A percentile compares a stretch with the other conserved stretches of the same genome.
These are phyloP conservation scores for Azorinus chamasolen DNA, from an alignment of 2,888 invertebrate species.

Conservation along the genomic window DNA sequence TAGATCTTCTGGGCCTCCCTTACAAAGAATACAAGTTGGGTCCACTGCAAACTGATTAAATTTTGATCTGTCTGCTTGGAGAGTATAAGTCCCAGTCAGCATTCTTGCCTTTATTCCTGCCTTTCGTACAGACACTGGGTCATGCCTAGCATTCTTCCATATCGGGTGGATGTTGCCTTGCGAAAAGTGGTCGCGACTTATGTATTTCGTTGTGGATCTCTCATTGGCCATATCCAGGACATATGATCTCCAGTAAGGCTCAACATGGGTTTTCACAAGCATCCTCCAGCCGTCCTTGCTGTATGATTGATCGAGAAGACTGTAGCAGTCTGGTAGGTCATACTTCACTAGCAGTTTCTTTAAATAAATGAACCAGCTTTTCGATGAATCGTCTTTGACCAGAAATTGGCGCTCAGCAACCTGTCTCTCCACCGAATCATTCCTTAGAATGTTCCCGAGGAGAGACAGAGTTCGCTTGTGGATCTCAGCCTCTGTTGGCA, in stretches of 20 bases:
- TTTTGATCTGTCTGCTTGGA: background rate
- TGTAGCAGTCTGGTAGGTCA: background rate
- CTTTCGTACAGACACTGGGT: background rate
- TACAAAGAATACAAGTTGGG: background rate
- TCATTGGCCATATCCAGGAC: no score
- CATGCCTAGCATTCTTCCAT: background rate
- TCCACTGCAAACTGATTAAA: background rate
- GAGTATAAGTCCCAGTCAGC: background rate
- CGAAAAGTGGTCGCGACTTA: no score
- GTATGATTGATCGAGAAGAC: background rate
- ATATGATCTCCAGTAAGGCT: no score
- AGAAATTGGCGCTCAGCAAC: background rate
- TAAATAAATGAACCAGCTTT: conserved; percentile 2
- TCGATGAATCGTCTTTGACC: background rate
- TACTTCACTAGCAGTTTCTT: background rate
- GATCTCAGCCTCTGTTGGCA: no score
- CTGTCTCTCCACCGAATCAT: background rate
- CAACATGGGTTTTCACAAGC: no score
- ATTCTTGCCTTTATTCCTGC: background rate
- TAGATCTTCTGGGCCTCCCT: background rate
- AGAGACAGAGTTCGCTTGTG: no score
- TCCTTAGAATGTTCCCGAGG: background rate
- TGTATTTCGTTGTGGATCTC: no score
- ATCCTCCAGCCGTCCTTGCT: background rate
- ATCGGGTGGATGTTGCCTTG: no score